Base-by-base conservation (phyloP, 2,113 vertebrate species). In the Dicentrarchus labrax region DNA sequence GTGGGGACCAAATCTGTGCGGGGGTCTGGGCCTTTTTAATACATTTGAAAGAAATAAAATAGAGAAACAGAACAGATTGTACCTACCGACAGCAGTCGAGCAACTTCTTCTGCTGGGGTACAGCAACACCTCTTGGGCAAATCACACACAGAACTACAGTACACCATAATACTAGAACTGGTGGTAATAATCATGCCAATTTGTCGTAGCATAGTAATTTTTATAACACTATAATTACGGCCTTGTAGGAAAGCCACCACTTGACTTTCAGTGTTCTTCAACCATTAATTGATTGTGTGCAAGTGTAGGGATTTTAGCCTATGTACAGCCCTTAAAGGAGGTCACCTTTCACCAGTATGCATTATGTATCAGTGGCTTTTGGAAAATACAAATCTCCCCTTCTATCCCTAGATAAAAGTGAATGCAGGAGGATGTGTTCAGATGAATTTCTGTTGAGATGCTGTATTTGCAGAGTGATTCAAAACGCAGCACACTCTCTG, bases 251-350 rank as follows among this genome's bases (percentile, higher is more conserved):
- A 76, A 72, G 50, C 45, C 62, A 59, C 53, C 47, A 22, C 76
- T 84, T 68, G 74, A 30, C 79, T 61, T 85, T 83, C 41, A 75
- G 17, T 68, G 43, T 66, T 83, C 13, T 69, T 77, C 78, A 67
- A 21, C 47, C 48, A 61, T 48, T 45, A 71, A 73, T 38, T 69
- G 67, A 76, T 8, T 76, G 51, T 38, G 69, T 68, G 45, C 64
- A 0, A 75, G 15, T 70, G 11, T 43, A 30, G 30, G 30, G 30
- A 41, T 65, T 62, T 70, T 57, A 21, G 16, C 16, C 53, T 19
- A 36, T 67, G 5, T 38, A 24, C 12, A 22, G 64, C 15, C 57
- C 41, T 65, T 6, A 12, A 13, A 12, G 9, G 41, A 53, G 57
- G 38, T 64, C 67, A 64, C 67, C 22, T 53, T 69, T 41, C 12